phyloP scores from a whole-genome alignment of 2,888 invertebrate genomes.

The Nowickia ferox region DNA sequence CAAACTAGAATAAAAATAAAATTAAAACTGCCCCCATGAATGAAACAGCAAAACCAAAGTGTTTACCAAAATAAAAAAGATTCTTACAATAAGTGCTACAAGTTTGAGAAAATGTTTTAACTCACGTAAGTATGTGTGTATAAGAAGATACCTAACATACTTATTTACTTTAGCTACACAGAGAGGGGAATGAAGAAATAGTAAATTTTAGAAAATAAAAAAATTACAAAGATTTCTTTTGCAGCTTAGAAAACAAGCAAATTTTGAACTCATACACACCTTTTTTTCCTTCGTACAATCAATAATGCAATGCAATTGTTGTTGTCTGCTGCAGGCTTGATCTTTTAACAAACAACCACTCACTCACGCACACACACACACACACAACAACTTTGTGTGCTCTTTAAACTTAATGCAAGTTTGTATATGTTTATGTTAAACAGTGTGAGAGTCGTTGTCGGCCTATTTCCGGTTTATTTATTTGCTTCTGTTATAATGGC shows the following conservation, averaged over 20 bases:
- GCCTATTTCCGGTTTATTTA: conserved; percentile 62
- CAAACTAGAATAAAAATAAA: conserved; percentile 11
- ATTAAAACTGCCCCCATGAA: conserved; percentile 44
- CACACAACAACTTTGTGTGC: not conserved
- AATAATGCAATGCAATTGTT: conserved; percentile 3
- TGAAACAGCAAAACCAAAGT: conserved; percentile 36
- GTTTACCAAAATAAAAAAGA: conserved; percentile 19
- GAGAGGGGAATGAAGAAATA: not conserved
- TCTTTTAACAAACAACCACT: not conserved
- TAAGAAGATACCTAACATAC: not conserved
- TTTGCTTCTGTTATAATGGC: conserved; percentile 12
- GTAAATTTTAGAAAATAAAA: not conserved
- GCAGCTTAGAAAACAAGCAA: conserved; percentile 17
- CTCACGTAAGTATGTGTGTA: not conserved
- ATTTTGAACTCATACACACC: conserved; percentile 67
- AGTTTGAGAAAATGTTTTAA: conserved; percentile 47
- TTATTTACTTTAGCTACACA: not conserved
- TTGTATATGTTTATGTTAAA: conserved; percentile 55
- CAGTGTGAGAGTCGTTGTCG: conserved; percentile 21
- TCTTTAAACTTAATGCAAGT: conserved; percentile 53
- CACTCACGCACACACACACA: conserved; percentile 14
- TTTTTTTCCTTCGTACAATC: conserved; percentile 38
- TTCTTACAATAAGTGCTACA: conserved; percentile 60
- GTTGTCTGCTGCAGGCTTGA: not conserved
- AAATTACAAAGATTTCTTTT: conserved; percentile 17